Evolutionary conservation across 2,888 invertebrate species (phyloP).

Genomic region (Hermodice carunculata): DNA sequence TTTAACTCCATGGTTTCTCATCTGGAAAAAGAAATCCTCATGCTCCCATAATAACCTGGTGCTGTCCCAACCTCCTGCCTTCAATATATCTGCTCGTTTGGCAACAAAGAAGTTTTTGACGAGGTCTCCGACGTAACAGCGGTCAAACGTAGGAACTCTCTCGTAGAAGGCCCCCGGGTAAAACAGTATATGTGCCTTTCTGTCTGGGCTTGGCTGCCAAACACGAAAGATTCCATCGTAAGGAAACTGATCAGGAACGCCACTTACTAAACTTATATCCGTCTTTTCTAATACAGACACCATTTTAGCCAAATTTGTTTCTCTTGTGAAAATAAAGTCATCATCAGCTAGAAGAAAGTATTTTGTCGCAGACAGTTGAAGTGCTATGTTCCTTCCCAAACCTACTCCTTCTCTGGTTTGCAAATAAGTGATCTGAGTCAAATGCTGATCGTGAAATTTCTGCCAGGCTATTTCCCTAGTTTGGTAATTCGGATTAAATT

Average conservation of each 20-base stretch:
- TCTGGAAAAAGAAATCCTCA: constrained; percentile 20
- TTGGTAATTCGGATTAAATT: neutral
- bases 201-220: neutral
- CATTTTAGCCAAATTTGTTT: constrained; percentile 5
- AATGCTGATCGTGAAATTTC: neutral
- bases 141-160: neutral
- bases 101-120: constrained; percentile 22
- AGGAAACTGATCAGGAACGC: neutral
- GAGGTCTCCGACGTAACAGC: constrained; percentile 12
- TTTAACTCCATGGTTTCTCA: constrained; percentile 7
- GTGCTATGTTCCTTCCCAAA: constrained; percentile 10
- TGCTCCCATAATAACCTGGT: constrained; percentile 18
- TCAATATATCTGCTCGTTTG: constrained; percentile 5
- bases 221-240: constrained; percentile 11
- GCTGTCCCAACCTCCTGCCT: constrained; percentile 17
- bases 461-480: neutral
- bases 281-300: constrained; percentile 7
- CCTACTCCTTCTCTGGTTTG: constrained; percentile 13
- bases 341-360: constrained; percentile 14
- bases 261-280: constrained; percentile 4
- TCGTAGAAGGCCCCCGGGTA: constrained; percentile 20
- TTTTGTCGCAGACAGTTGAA: neutral
- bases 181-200: neutral
- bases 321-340: constrained; percentile 2
- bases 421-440: neutral